These are phyloP conservation scores for Deladenus siricidicola DNA, from an alignment of 2,888 invertebrate genomes.

Conservation along the genomic window DNA sequence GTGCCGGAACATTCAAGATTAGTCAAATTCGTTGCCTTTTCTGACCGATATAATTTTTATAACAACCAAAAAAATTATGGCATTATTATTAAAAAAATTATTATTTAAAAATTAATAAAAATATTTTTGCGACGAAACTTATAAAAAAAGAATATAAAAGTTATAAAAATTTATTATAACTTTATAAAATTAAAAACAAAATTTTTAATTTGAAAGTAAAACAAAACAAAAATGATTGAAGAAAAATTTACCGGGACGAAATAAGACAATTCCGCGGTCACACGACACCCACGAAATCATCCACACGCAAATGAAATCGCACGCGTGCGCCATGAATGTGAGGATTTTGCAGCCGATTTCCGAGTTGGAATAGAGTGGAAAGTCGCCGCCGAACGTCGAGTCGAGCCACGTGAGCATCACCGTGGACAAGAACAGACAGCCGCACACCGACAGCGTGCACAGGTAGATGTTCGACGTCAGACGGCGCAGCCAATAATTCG, in stretches of 20 bases:
- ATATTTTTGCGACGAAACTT: too few relatives aligned
- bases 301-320: constrained; percentile 46
- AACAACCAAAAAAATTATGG: too few relatives aligned
- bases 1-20: too few relatives aligned
- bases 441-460: constrained; percentile 45
- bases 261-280: constrained; percentile 46
- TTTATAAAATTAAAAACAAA: too few relatives aligned
- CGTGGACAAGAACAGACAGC: constrained; percentile 48
- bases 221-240: too few relatives aligned
- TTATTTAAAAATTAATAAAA: too few relatives aligned
- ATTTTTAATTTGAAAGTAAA: too few relatives aligned
- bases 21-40: too few relatives aligned
- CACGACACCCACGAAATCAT: constrained; percentile 49
- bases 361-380: constrained; percentile 42
- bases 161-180: too few relatives aligned
- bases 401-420: constrained; percentile 50
- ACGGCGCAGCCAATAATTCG: constrained; percentile 50
- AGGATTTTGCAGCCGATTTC: constrained; percentile 42
- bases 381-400: constrained; percentile 22
- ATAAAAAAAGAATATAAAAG: too few relatives aligned
- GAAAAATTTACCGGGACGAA: constrained; percentile 38
- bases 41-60: too few relatives aligned
- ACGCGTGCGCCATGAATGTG: constrained; percentile 50
- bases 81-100: too few relatives aligned
- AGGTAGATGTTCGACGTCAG: constrained; percentile 52